Evolutionary conservation across 64 coral and sea anemone genomes (phyloP), one percentile per base, ranked within the genome.

Genomic region (Actinia equina): DNA sequence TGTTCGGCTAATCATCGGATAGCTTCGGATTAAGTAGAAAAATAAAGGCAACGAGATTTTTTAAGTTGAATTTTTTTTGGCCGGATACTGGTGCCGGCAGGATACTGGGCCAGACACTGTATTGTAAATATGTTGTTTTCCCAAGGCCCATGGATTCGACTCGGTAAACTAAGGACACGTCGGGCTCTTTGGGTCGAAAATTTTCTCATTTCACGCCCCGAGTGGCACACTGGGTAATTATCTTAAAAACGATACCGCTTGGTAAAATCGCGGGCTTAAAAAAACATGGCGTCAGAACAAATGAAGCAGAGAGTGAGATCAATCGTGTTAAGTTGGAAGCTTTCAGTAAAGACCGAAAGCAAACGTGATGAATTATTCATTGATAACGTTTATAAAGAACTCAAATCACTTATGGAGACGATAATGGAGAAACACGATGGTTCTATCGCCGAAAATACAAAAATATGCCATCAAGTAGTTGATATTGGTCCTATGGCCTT

Each of bases 201-300:
- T 13, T 79, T 37, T 79, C 43, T 79, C 76, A 79, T 79, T 79
- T 79, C 43, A 45, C 30, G 17, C 27, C 43, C 30, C 76, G 43
- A 79, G 44, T 41, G 76, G 62, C 62, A 79, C 43, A 43, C 27
- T 79, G 76, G 76, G 27, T 79, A 79, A 26, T 41, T 79, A 43
- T 79, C 14, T 43, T 79, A 79, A 14, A 14, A 19, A 16, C 18
- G 27, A 79, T 19, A 79, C 43, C 76, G 27, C 62, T 65, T 65
- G 22, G 62, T 65, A n/a, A 65, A 65, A 65, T 65, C 13, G 76
- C 37, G 17, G 76, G 76, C 76, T 79, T 7, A 79, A 16, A 79
- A 79, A 79, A 79, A 79, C 43, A 79, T 79, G 76, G 76, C 76
- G 76, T 79, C 43, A 41, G 44, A 79, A 43, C 7, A 43, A 43